Base-by-base conservation (phyloP, 2,113 vertebrate genomes). In the Ctenomys sociabilis region DNA sequence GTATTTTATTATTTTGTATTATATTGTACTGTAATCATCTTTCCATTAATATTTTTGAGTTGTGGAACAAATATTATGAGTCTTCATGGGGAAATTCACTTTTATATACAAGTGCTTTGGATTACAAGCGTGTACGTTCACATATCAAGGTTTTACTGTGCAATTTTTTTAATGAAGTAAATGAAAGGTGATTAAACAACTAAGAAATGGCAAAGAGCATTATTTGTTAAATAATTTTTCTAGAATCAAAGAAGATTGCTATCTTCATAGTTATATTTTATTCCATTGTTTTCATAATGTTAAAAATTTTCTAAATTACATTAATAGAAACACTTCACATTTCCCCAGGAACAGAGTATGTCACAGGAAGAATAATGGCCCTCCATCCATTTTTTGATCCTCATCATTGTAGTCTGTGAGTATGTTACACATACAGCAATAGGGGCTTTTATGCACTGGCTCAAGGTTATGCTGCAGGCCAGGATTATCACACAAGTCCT, bases 211-310 rank as follows among this genome's bases (percentile, higher is more conserved):
- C n/a, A 35, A 91, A 87, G 40, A 54, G 12, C 78, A 28, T 61
- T 52, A 72, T 70, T 92, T 89, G 93, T 54, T 28, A 82, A 86
- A 64, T 90, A 83, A 43, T 52, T 92, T 97, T 85, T 87, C 68
- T 96, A 97, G 24, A 96, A 93, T 13, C 94, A 93, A 78, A 59
- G 61, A 77, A 63, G 93, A 77, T 52, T 32, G 49, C 77, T 93
- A 63, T 87, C 66, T 89, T 86, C 52, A 54, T n/a, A 95, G 85
- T 87, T 87, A 24, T 83, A 92, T 70, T 87, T 96, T 28, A 92
- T n/a, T n/a, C 35, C 26, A 87, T 90, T 75, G 49, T 40, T 95
- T 87, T 90, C 0, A 64, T 91, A 87, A 78, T 86, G 3, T 75
- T 90, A 90, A 73, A 59, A 85, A 32, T 64, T 70, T 81, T 80